These are phyloP conservation scores for Drosophila bunnanda DNA, from an alignment of 2,888 invertebrate genomes.

Conservation along the genomic window DNA sequence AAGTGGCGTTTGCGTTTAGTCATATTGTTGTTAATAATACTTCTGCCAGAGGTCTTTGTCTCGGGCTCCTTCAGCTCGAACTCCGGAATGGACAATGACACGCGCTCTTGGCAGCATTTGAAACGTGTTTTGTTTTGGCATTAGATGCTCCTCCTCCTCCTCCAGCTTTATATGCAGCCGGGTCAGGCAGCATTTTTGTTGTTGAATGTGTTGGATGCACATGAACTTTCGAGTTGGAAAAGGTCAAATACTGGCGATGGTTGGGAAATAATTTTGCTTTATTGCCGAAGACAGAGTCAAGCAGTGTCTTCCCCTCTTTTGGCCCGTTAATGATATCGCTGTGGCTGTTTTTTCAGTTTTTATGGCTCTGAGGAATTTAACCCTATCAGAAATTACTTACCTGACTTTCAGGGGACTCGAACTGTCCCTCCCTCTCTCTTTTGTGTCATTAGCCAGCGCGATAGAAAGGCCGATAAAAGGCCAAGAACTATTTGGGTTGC, in stretches of 20 bases:
- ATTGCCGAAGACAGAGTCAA: slow-evolving; percentile 40
- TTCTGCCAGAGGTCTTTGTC: slow-evolving; percentile 69
- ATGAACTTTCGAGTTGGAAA: slow-evolving; percentile 75
- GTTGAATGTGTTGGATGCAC: slow-evolving; percentile 61
- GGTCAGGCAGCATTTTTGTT: slow-evolving; percentile 66
- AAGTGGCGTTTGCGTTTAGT: slow-evolving; percentile 74
- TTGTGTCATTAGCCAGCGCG: slow-evolving; percentile 57
- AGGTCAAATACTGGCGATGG: slow-evolving; percentile 63
- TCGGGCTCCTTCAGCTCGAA: slow-evolving; percentile 59
- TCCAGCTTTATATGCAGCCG: background rate
- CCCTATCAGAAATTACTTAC: slow-evolving; percentile 45
- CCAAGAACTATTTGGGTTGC: slow-evolving; percentile 28
- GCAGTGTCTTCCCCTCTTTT: slow-evolving; percentile 28
- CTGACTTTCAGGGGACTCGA: slow-evolving; percentile 21
- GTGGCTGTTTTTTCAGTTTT: slow-evolving; percentile 46
- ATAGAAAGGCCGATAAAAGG: slow-evolving; percentile 59
- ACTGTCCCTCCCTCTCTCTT: slow-evolving; percentile 33
- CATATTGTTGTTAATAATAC: slow-evolving; percentile 37
- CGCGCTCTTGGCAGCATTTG: slow-evolving; percentile 62
- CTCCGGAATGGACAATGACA: slow-evolving; percentile 65
- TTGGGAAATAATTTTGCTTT: slow-evolving; percentile 71
- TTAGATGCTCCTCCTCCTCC: slow-evolving; percentile 46
- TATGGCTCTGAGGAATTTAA: slow-evolving; percentile 50
- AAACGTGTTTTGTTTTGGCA: slow-evolving; percentile 69
- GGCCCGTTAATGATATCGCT: slow-evolving; percentile 22